These are phyloP conservation scores for Apodemia zela DNA, from an alignment of 2,888 invertebrate species.

Conservation along the genomic window DNA sequence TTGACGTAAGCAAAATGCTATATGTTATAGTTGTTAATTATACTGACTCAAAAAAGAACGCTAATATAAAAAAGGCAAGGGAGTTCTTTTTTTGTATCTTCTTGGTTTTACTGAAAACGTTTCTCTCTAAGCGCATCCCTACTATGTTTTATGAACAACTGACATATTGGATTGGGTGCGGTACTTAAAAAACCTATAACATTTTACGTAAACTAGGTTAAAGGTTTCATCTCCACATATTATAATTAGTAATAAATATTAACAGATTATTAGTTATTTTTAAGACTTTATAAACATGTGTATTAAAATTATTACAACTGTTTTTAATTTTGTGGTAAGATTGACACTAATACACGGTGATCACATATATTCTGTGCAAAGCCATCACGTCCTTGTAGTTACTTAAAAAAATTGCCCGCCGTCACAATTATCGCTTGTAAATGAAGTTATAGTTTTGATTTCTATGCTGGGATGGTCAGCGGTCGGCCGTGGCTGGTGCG, in stretches of 20 bases:
- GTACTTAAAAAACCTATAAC: not conserved
- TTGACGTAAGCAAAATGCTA: not conserved
- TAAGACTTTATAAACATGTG: not conserved
- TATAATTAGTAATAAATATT: not conserved
- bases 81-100: not conserved
- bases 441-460: not conserved
- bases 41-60: not conserved
- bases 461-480: slow-evolving; percentile 20
- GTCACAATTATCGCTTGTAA: not conserved
- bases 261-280: not conserved
- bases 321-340: not conserved
- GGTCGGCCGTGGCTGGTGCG: slow-evolving; percentile 17
- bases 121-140: not conserved
- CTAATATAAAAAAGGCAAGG: not conserved
- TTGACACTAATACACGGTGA: not conserved
- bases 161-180: slow-evolving; percentile 1
- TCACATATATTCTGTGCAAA: not conserved
- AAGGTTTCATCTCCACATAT: not conserved
- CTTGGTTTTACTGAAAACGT: not conserved
- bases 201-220: not conserved
- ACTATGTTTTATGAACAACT: not conserved
- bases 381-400: not conserved
- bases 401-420: not conserved
- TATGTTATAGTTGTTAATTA: not conserved
- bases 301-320: not conserved